Evolutionary conservation across 92 coral and sea anemone genomes (phyloP), one percentile per base, ranked within the genome.

Genomic region (Epizoanthus scotinus): DNA sequence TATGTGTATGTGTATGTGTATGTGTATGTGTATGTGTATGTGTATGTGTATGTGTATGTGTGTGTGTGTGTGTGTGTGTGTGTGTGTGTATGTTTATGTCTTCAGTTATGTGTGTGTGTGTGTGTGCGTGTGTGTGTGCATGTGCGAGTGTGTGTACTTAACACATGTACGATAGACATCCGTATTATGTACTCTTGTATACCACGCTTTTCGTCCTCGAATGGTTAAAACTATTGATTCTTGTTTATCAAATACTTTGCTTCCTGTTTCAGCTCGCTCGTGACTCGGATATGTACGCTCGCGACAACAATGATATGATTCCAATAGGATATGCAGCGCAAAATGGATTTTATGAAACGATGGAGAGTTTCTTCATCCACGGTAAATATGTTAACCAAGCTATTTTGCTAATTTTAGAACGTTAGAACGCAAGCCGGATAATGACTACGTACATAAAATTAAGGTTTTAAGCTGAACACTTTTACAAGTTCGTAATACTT

Each of bases 311-410:
- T 22, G 69, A 71, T 20, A 85, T 69, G 81, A 70, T 73, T 21
- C 78, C 89, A 22, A 70, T 85, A 6, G 78, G 80, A 20, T 80
- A 85, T 38, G 84, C 89, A 12, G 89, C 89, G 28, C 82, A 85
- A 27, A 82, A 81, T 22, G 89, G 89, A 3, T 66, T 66, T 44
- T 66, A 27, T 10, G 89, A 85, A 8, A 40, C 70, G 42, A 85
- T 85, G 85, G 25, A 62, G 63, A 79, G 81, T 42, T 58, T 85
- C 65, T 70, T 85, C 38, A 34, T 22, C 19, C 58, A 81, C 25
- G 89, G 89, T 79, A 38, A 70, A 75, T 63, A 15, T 19, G 42
- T 8, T 79, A 40, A 6, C 7, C 40, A 13, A 10, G 8, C 8
- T 18, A 36, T 61, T 27, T 61, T 21, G 29, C 25, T 61, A 13